Conservation (phyloP, 1,140 invertebrate genomes). For the Polypedilum vanderplanki region DNA sequence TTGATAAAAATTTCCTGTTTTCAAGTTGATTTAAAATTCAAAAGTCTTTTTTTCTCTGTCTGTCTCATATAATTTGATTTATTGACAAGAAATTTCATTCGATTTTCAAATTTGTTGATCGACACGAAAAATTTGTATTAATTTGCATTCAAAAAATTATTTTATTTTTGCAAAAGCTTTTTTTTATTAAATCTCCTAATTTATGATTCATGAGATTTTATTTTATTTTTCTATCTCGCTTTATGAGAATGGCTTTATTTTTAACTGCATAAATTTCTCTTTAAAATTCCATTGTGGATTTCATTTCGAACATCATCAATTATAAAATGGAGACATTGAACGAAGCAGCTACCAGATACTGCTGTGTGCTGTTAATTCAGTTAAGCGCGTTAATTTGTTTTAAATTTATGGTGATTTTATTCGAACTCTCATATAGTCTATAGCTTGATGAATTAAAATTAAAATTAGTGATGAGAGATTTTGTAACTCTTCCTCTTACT, state of each 20-base stretch:
- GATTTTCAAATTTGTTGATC: neutral
- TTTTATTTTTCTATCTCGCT: too few species aligned
- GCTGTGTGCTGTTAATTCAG: neutral
- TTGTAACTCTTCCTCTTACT: neutral
- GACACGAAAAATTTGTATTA: neutral
- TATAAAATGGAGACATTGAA: conserved; percentile 17
- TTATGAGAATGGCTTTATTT: too few species aligned
- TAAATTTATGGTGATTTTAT: conserved; percentile 26
- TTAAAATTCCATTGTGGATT: conserved; percentile 21
- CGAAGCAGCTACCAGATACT: neutral
- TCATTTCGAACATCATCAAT: neutral
- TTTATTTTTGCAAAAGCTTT: neutral
- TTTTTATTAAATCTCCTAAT: conserved; percentile 10
- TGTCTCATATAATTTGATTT: too few species aligned
- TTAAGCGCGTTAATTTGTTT: conserved; percentile 24
- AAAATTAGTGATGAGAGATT: conserved; percentile 5
- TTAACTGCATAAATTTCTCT: conserved; percentile 23
- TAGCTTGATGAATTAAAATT: neutral
- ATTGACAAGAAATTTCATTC: too few species aligned
- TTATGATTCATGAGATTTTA: neutral
- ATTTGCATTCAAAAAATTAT: neutral
- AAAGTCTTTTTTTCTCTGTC: too few species aligned
- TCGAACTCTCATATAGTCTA: neutral
- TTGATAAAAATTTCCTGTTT: conserved; percentile 9
- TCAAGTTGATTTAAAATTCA: too few species aligned